Base-by-base conservation (phyloP, 1,140 invertebrate species). In the Marisa cornuarietis region DNA sequence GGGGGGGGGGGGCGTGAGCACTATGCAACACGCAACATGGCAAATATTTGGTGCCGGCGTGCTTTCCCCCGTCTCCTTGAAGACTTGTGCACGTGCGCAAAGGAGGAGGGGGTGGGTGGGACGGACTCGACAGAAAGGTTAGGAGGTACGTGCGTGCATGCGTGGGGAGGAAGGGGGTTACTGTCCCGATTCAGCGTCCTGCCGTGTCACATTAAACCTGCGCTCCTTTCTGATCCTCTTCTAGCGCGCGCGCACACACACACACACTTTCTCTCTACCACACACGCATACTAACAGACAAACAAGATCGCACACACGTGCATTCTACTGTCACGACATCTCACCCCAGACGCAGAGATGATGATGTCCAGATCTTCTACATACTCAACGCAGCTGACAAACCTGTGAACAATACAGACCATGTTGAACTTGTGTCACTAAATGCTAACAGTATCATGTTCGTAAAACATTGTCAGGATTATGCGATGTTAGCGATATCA, bases 261-360 rank as follows among this genome's bases (percentile, higher is more conserved):
- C 71, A 72, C 71, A 42, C 0, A 20, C 71, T 49, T 1, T 13
- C 11, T 0, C 8, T 42, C 16, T 26, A 18, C 18, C 42, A 24
- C 69, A 71, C n/a, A 26, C 42, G 5, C 69, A 71, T 5, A 26
- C 9, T 4, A 16, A 71, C n/a, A 71, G 1, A 71, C 69, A 71
- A 18, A 71, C 42, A 26, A 16, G 18, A 20, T 22, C 42, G 18
- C n/a, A 26, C 69, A 68, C 65, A n/a, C 22, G 26, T 11, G 31
- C 8, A 79, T 22, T 20, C 18, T 9, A 31, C 11, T 49, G 11
- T 74, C 8, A 79, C 11, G n/a, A 73, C 11, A 65, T 82, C 80
- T 77, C 83, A 87, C 85, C 81, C 96, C 96, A 9, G 95, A 95
- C 52, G 93, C 91, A 69, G 96, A 96, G 58, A 95, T 85, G 72